phyloP scores from a whole-genome alignment of 2,888 invertebrate genomes.

The Tipula vernalis region DNA sequence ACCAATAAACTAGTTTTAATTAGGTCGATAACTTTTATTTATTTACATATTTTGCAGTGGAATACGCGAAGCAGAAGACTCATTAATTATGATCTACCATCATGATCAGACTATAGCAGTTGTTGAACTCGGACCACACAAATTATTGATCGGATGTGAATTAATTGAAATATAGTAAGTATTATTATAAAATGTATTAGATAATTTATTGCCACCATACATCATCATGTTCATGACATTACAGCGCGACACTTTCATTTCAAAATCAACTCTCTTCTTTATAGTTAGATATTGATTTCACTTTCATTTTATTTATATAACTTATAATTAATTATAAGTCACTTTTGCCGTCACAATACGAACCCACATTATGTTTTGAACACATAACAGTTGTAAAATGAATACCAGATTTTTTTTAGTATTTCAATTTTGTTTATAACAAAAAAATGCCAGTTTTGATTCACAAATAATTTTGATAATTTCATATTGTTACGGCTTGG shows the following conservation, averaged over 20 bases:
- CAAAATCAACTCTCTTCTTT: not conserved
- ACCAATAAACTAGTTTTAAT: not conserved
- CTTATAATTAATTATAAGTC: not conserved
- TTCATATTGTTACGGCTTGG: too few relatives aligned
- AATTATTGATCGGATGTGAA: conserved; percentile 62
- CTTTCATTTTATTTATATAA: not conserved
- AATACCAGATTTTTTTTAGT: too few relatives aligned
- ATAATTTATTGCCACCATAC: not conserved
- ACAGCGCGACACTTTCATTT: not conserved
- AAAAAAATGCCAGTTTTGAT: too few relatives aligned
- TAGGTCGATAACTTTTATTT: not conserved
- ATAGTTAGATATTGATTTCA: not conserved
- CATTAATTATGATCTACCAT: conserved; percentile 61
- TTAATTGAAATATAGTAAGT: conserved; percentile 82
- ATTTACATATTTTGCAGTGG: conserved; percentile 40
- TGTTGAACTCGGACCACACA: conserved; percentile 60
- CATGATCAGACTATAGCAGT: conserved; percentile 75
- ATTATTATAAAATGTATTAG: too few relatives aligned
- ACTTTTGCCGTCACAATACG: not conserved
- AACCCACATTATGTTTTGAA: not conserved
- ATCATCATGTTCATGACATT: not conserved
- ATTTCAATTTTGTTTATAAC: too few relatives aligned
- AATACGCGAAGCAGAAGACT: conserved; percentile 48
- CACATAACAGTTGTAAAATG: not conserved
- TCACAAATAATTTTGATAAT: too few relatives aligned